Base-by-base conservation (phyloP, 2,888 invertebrate species). In the Arrhopalites spinosus region DNA sequence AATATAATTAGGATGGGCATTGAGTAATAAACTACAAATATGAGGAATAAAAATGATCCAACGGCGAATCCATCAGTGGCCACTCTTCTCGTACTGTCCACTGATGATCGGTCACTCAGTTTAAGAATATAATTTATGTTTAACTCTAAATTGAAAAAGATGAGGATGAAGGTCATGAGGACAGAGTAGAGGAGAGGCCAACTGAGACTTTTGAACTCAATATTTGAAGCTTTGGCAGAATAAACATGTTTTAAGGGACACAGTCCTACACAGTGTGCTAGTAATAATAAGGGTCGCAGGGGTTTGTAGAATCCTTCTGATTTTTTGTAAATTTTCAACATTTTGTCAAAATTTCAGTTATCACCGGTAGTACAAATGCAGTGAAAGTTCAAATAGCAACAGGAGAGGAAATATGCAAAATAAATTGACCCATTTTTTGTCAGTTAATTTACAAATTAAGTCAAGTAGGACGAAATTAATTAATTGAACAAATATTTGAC, bases 21-120 rank as follows among this genome's bases (percentile, higher is more conserved):
- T 17, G 23, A 8, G 53, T 53, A 23, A 15, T 53, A 53, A 3
- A 53, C 15, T 20, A 75, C 25, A 30, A 78, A 20, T 29, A 73
- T 75, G 3, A 78, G 70, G 5, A 73, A 73, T 1, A 78, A 53
- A 45, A 78, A 78, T 25, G 75, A 69, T 63, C 75, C 77, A 50
- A 78, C 72, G 30, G 78, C 77, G 66, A 78, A 78, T 17, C 72
- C 71, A 69, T 78, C 78, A 2, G 77, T 77, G 2, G 70, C 64
- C n/a, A 53, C 53, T 53, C 53, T 20, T 53, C 8, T 53, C 8
- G 53, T 8, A 17, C 17, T 53, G 53, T 53, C n/a, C 53, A 36
- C 36, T 36, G 36, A 36, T 3, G 36, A 36, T 36, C 11, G 3
- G 53, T 17, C 5, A 17, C n/a, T 53, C n/a, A 53, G n/a, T 53